A percentile compares a stretch with the other conserved stretches of the same genome.
phyloP scores from a whole-genome alignment of 2,113 vertebrate genomes.

The Pungitius pungitius region DNA sequence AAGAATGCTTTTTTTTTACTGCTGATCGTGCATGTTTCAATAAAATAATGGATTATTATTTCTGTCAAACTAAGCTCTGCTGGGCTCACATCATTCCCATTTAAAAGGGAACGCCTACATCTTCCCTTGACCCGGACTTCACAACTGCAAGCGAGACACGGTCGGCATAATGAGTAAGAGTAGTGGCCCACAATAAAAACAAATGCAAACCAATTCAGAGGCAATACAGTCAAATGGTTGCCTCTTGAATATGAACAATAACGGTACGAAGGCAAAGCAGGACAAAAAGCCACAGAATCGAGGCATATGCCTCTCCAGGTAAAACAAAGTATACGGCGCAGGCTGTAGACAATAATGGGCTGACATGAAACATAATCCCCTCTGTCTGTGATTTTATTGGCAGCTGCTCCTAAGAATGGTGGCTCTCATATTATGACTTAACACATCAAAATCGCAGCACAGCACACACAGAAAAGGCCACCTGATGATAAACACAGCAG shows the following conservation, averaged over 20 bases:
- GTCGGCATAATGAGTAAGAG: neutral
- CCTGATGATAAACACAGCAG: constrained; percentile 83
- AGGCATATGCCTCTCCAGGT: constrained; percentile 44
- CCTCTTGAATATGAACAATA: constrained; percentile 28
- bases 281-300: constrained; percentile 17
- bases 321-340: constrained; percentile 44
- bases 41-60: neutral
- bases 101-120: neutral
- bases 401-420: constrained; percentile 79
- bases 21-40: neutral
- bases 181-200: neutral
- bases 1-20: neutral
- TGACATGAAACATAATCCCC: constrained; percentile 79
- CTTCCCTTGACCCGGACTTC: neutral
- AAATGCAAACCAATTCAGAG: constrained; percentile 6
- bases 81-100: neutral
- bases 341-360: constrained; percentile 70
- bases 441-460: constrained; percentile 82
- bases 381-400: constrained; percentile 81
- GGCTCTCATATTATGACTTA: constrained; percentile 83
- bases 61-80: neutral
- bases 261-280: neutral
- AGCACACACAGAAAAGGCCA: constrained; percentile 84
- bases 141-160: neutral
- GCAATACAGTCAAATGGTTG: constrained; percentile 5